Evolutionary conservation across 2,797 vertebrate genomes (phyloP).

Genomic region (Notamacropus eugenii): DNA sequence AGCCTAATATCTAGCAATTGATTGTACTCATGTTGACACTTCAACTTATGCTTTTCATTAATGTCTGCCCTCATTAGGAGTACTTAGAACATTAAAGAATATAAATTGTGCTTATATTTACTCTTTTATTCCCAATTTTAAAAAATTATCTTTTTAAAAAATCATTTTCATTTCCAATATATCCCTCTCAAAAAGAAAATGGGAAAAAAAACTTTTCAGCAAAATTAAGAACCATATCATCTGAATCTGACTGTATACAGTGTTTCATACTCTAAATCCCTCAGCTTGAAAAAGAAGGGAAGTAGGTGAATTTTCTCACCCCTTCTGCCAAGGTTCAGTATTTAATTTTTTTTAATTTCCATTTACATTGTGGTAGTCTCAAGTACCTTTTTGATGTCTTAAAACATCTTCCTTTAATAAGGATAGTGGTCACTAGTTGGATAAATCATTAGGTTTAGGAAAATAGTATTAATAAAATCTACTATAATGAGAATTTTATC

Average conservation of each 20-base stretch:
- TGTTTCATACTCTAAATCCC: not conserved
- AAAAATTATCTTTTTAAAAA: not conserved
- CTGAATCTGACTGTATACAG: not conserved
- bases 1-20: not conserved
- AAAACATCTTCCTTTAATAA: not conserved
- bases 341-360: not conserved
- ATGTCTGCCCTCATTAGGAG: not conserved
- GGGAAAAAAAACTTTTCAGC: not conserved
- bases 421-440: not conserved
- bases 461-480: not conserved
- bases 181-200: not conserved
- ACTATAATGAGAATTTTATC: not conserved
- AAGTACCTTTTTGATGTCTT: not conserved
- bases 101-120: slow-evolving; percentile 31
- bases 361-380: not conserved
- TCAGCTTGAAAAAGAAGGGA: not conserved
- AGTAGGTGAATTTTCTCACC: not conserved
- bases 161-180: not conserved
- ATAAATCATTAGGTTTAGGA: slow-evolving; percentile 51
- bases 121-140: not conserved
- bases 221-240: not conserved
- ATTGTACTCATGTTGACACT: not conserved
- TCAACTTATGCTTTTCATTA: slow-evolving; percentile 33
- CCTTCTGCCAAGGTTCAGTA: not conserved
- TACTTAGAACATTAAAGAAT: slow-evolving; percentile 5